Percentiles rank a stretch among this genome's conserved stretches.
Evolutionary conservation across 2,888 invertebrate genomes (phyloP).

Genomic region (Heliothis peltigera): DNA sequence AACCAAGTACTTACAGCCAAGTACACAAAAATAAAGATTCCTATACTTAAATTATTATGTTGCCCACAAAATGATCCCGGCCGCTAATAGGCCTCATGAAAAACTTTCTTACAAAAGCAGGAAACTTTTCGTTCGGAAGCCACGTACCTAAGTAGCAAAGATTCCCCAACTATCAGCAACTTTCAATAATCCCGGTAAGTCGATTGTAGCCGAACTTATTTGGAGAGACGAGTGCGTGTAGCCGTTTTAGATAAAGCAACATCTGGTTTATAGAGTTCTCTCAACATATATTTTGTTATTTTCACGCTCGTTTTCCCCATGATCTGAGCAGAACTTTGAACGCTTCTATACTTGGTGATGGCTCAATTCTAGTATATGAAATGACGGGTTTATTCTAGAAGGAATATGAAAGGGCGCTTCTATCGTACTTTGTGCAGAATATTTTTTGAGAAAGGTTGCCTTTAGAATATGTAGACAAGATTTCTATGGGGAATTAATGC

Average conservation of each 20-base stretch:
- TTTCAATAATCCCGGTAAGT: conserved; percentile 82
- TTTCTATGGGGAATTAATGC: neutral
- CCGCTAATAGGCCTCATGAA: conserved; percentile 70
- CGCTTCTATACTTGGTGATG: conserved; percentile 35
- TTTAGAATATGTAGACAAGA: neutral
- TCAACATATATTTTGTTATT: conserved; percentile 57
- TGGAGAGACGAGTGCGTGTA: conserved; percentile 62
- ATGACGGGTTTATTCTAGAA: conserved; percentile 12
- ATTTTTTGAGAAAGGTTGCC: neutral
- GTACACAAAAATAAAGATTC: conserved; percentile 38
- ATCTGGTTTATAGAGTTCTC: conserved; percentile 58
- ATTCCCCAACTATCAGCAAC: conserved; percentile 81
- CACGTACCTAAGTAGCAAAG: conserved; percentile 80
- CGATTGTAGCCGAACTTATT: conserved; percentile 78
- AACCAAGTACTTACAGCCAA: conserved; percentile 5
- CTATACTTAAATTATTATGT: conserved; percentile 56
- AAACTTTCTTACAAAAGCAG: conserved; percentile 72
- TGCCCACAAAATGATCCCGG: conserved; percentile 50
- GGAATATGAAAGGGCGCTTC: conserved; percentile 5
- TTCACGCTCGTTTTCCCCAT: conserved; percentile 49
- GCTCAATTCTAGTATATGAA: conserved; percentile 25
- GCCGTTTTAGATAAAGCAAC: conserved; percentile 62
- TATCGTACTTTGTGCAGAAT: neutral
- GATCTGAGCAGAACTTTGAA: conserved; percentile 53
- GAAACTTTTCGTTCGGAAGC: conserved; percentile 74